Evolutionary conservation across 2,113 vertebrate species (phyloP).

Genomic region (Amia ocellicauda): DNA sequence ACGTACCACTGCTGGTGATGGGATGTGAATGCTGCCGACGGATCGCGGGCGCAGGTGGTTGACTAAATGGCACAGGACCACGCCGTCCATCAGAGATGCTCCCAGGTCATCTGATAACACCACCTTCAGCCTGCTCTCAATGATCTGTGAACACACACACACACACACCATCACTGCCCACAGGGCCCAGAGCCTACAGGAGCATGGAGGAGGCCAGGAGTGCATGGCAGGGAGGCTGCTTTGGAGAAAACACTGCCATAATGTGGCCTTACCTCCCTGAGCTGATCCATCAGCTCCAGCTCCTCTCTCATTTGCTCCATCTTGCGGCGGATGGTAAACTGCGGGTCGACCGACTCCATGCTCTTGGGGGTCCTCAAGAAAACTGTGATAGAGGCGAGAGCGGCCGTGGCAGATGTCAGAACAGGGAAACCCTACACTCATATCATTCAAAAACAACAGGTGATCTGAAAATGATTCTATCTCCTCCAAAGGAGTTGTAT

Average conservation of each 20-base stretch:
- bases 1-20: constrained; percentile 90
- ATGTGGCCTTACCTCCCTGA: constrained; percentile 79
- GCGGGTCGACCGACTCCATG: constrained; percentile 85
- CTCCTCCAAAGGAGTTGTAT: too few relatives aligned
- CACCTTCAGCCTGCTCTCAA: constrained; percentile 88
- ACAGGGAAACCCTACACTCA: too few relatives aligned
- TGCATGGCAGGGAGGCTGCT: background rate
- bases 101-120: constrained; percentile 82
- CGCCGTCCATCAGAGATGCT: constrained; percentile 86
- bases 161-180: background rate
- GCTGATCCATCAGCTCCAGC: constrained; percentile 69
- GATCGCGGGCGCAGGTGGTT: constrained; percentile 88
- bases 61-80: constrained; percentile 88
- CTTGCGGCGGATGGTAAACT: constrained; percentile 90
- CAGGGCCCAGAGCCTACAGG: too few relatives aligned
- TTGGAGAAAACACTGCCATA: constrained; percentile 39
- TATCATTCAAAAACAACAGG: too few relatives aligned
- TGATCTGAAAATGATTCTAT: too few relatives aligned
- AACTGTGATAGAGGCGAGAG: constrained; percentile 54
- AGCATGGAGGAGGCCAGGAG: too few relatives aligned
- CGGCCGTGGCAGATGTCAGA: constrained; percentile 8
- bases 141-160: constrained; percentile 66
- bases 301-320: constrained; percentile 91
- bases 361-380: constrained; percentile 85
- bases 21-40: constrained; percentile 87